Base-by-base conservation (phyloP, 1,140 invertebrate species). In the Myzus persicae region DNA sequence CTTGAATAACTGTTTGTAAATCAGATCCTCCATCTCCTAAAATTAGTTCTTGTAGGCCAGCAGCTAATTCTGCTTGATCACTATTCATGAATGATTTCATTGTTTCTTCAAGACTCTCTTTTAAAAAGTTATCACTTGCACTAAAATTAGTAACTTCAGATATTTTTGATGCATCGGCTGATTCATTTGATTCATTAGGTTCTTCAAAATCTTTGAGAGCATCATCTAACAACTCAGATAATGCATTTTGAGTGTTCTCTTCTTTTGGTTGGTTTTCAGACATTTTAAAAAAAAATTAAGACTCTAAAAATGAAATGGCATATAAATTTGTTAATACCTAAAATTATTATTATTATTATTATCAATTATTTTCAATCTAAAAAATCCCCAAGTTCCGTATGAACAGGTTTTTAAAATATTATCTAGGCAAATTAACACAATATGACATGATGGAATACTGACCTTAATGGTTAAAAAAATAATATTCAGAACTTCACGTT, bases 121-220 rank as follows among this genome's bases (percentile, higher is more conserved):
- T 93, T 40, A 93, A 31, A 84, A 93, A 93, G 26, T 51, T n/a
- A 51, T 81, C 42, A 84, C 36, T 54, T 31, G 24, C 24, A 84
- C 14, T 38, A 4, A 38, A 40, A 26, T 46, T 26, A 38, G 81
- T 48, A n/a, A 93, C 20, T 84, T 85, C 81, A 31, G 91, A 31
- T 46, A 46, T 20, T 40, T 46, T 4, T 40, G 76, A 11, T 84
- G 44, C 59, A 76, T 76, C n/a, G 18, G 6, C 20, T 85, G 48
- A 48, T 48, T 42, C 36, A 38, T 38, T 14, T 84, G 42, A n/a
- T 38, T 85, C 67, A 20, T 7, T 1, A 42, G 48, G 7, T 31
- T 85, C 48, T 54, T 93, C 91, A 85, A 93, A 93, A 84, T 93
- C 91, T 84, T 93, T 93, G 1, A 93, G 81, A 22, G 91, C 91